Percentiles rank a stretch among this genome's conserved stretches.
Evolutionary conservation across 2,113 vertebrate genomes (phyloP).

Genomic region (Micromys minutus): DNA sequence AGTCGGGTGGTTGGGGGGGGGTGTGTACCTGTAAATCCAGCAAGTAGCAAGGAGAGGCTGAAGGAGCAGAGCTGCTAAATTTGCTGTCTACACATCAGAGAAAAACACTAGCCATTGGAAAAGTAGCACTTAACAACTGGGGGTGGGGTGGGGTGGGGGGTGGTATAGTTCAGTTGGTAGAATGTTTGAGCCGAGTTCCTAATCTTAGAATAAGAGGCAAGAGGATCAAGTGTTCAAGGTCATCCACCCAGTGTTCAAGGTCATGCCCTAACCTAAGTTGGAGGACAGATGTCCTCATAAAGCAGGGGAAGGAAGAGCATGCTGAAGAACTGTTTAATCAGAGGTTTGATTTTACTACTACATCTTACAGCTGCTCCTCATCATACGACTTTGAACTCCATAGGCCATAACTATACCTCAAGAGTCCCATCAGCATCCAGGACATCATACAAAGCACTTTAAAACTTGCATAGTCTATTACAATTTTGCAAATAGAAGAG

Average conservation of each 20-base stretch:
- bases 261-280: neutral
- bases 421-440: neutral
- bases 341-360: neutral
- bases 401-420: neutral
- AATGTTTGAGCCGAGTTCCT: too few species aligned
- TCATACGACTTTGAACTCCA: neutral
- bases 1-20: neutral
- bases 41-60: neutral
- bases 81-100: neutral
- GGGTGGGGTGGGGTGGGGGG: too few species aligned
- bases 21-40: neutral
- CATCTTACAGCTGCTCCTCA: neutral
- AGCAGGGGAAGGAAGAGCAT: fast-evolving
- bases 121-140: neutral
- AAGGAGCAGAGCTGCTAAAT: neutral
- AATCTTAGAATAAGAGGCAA: neutral
- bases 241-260: neutral
- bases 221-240: neutral
- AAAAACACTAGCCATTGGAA: neutral
- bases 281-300: neutral
- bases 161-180: neutral
- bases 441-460: neutral
- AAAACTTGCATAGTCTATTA: neutral
- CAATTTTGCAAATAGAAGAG: neutral
- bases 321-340: neutral